A percentile compares a stretch with the other conserved stretches of the same genome.
Conservation (phyloP, 2,888 invertebrate species). For the Sipha maydis region DNA sequence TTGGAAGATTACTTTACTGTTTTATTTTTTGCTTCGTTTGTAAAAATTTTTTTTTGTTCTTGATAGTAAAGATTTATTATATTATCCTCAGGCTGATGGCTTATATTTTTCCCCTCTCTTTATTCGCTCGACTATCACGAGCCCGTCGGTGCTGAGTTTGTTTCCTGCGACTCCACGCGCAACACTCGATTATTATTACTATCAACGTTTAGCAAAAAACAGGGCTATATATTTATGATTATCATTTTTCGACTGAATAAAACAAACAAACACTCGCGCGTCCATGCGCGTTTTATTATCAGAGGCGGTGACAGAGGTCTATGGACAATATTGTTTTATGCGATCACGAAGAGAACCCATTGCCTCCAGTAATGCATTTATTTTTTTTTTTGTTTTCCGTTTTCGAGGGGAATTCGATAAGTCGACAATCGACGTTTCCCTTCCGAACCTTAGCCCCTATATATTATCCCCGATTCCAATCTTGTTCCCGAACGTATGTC, state of each 20-base stretch:
- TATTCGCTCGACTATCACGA: not conserved
- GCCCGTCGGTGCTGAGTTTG: not conserved
- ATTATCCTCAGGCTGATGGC: not conserved
- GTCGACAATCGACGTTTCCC: slow-evolving; percentile 9
- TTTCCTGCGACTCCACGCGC: not conserved
- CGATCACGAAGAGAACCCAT: not conserved
- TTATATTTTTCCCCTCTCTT: slow-evolving; percentile 6
- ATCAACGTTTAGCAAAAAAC: slow-evolving; percentile 22
- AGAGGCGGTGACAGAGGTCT: not conserved
- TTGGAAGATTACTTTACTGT: slow-evolving; percentile 42
- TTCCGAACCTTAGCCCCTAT: slow-evolving; percentile 16
- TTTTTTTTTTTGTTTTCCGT: slow-evolving; percentile 15
- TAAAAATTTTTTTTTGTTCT: slow-evolving; percentile 17
- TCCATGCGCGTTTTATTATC: slow-evolving; percentile 14
- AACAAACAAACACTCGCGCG: slow-evolving; percentile 36
- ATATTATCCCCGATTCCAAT: slow-evolving; percentile 17
- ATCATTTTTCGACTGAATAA: not conserved
- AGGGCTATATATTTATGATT: not conserved
- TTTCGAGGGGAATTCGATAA: slow-evolving; percentile 41
- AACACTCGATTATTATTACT: slow-evolving; percentile 19
- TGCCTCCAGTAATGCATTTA: slow-evolving; percentile 22
- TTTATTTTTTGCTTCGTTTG: not conserved
- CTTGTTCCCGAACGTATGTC: slow-evolving; percentile 23
- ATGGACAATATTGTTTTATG: slow-evolving; percentile 48
- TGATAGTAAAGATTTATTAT: slow-evolving; percentile 46